These are phyloP conservation scores for Podocnemis expansa DNA, from an alignment of 2,113 vertebrate species.

Conservation along the genomic window DNA sequence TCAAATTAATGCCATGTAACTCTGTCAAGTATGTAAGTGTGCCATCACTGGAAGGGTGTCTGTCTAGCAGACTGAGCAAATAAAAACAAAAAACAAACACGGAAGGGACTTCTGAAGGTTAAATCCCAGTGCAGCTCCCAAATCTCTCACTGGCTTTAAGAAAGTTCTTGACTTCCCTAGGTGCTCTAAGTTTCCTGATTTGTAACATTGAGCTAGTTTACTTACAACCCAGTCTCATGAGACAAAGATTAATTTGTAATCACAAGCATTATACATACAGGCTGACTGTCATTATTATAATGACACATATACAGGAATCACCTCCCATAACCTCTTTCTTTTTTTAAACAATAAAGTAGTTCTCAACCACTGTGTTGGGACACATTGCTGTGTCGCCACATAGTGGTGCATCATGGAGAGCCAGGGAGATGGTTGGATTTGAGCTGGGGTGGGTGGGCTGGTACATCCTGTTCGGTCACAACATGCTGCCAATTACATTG, in stretches of 20 bases:
- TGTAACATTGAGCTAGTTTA: not conserved
- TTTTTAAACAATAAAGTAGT: not conserved
- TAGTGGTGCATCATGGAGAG: too few species aligned
- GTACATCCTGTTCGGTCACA: too few species aligned
- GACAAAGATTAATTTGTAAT: not conserved
- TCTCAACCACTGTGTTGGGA: too few species aligned
- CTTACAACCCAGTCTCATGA: not conserved
- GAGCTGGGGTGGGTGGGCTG: too few species aligned
- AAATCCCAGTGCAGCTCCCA: not conserved
- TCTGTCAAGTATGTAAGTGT: conserved; percentile 46
- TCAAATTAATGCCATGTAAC: conserved; percentile 59
- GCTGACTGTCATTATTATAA: not conserved
- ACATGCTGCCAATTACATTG: too few species aligned
- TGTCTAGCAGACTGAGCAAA: conserved; percentile 4
- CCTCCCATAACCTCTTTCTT: rapidly evolving
- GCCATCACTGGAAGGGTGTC: conserved; percentile 37
- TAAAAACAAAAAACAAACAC: too few species aligned
- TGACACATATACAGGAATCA: not conserved
- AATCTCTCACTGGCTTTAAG: not conserved
- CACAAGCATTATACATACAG: not conserved
- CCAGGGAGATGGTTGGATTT: too few species aligned
- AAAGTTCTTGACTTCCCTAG: not conserved
- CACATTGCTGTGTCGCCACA: too few species aligned
- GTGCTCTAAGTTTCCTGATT: not conserved
- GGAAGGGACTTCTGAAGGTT: not conserved